These are phyloP conservation scores for Heliconius ismenius DNA, from an alignment of 2,888 invertebrate species.

Conservation along the genomic window DNA sequence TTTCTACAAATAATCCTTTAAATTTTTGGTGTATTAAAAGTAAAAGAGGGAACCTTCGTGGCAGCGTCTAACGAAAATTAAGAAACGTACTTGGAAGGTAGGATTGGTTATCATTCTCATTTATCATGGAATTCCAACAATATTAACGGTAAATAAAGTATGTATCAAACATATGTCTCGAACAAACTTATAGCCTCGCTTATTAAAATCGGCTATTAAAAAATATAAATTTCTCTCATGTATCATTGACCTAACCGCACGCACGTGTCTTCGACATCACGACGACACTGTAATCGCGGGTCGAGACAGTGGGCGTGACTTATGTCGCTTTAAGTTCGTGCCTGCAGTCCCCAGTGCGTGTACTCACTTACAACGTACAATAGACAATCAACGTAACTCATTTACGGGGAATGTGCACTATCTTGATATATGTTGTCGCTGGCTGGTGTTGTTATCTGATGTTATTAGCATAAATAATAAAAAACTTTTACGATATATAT, in stretches of 20 bases:
- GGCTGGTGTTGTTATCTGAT: background rate
- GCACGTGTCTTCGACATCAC: slow-evolving; percentile 10
- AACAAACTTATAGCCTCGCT: background rate
- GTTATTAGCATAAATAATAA: background rate
- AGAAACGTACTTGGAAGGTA: background rate
- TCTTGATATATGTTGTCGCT: background rate
- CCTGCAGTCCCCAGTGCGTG: slow-evolving; percentile 4
- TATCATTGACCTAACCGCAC: background rate
- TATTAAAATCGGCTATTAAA: background rate
- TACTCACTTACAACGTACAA: background rate
- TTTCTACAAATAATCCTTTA: no score
- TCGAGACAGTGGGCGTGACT: slow-evolving; percentile 21
- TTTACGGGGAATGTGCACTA: slow-evolving; percentile 18
- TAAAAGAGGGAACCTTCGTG: no score
- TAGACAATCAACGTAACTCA: slow-evolving; percentile 19
- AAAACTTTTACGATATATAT: background rate
- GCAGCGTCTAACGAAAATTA: no score
- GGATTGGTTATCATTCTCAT: background rate
- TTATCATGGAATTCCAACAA: background rate
- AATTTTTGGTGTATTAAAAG: no score
- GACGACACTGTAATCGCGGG: background rate
- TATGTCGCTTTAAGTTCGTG: slow-evolving; percentile 18
- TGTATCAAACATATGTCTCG: no score
- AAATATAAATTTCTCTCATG: background rate
- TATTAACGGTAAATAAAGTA: background rate